phyloP scores from a whole-genome alignment of 2,797 vertebrate genomes.

The Acanthis flammea region DNA sequence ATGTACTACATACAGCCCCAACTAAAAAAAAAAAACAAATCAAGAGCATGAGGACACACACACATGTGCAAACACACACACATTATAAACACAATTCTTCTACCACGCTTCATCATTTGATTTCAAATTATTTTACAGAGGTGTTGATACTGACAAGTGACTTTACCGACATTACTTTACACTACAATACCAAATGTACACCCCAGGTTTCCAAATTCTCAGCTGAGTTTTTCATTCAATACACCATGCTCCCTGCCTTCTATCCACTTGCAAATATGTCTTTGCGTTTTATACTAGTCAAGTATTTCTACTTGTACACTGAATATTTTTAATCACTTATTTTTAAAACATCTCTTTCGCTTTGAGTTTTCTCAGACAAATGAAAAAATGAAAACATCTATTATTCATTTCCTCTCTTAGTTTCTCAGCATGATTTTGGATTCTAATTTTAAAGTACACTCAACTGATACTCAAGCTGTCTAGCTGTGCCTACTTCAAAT shows the following conservation, averaged over 20 bases:
- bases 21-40: background rate
- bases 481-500: background rate
- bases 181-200: background rate
- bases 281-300: background rate
- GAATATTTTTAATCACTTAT: background rate
- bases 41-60: background rate
- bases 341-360: background rate
- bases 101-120: background rate
- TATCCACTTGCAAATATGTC: background rate
- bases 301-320: background rate
- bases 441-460: background rate
- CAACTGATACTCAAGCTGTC: background rate
- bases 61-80: conserved; percentile 47
- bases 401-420: background rate
- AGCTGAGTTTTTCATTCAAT: background rate
- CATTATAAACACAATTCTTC: background rate
- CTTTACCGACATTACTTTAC: background rate
- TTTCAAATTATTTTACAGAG: background rate
- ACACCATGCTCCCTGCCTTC: background rate
- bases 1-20: background rate
- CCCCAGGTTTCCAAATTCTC: background rate
- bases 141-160: background rate
- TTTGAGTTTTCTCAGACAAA: background rate
- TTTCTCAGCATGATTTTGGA: background rate
- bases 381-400: background rate